Base-by-base conservation (phyloP, 1,140 invertebrate species). In the Brachionus sp. region DNA sequence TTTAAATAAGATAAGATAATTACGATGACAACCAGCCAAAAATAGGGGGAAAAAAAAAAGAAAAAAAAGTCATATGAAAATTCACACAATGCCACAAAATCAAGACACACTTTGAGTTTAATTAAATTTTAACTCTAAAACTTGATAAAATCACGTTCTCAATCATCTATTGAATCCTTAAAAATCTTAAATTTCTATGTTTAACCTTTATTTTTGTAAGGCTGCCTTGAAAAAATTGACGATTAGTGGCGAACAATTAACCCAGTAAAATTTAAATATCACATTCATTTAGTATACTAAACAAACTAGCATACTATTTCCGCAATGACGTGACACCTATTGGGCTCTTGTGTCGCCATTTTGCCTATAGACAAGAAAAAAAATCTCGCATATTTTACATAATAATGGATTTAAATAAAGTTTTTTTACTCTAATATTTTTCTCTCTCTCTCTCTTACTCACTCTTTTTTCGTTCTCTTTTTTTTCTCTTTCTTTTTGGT, bases 401-500 rank as follows among this genome's bases (percentile, higher is more conserved):
- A 57, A 57, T 57, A 57, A 57, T 57, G 16, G 50, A 57, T 57
- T 57, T 57, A 57, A 57, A 57, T 25, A 57, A 57, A 57, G 50
- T 57, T 29, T 29, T 57, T 57, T 57, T n/a, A n/a, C n/a, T 57
- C 7, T 57, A 19, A 1, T 57, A 9, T 23, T 57, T 57, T 57
- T 57, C 5, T 23, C 16, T 53, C 50, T 53, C 16, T 16, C 50
- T 53, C 13, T 53, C 16, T 19, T 7, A 0, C 50, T 57, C 16
- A 23, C 50, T 57, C 50, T 57, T 3, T 57, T 9, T 57, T 9
- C n/a, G 19, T 53, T 6, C 29, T 29, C 29, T 29, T 3, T 19
- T 46, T n/a, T 46, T 46, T n/a, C n/a, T 46, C 44, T 1, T 46
- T 46, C n/a, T 46, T 5, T 46, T n/a, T 66, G 6, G 12, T 33